These are phyloP conservation scores for Melieria omissa DNA, from an alignment of 2,888 invertebrate genomes.

Conservation along the genomic window DNA sequence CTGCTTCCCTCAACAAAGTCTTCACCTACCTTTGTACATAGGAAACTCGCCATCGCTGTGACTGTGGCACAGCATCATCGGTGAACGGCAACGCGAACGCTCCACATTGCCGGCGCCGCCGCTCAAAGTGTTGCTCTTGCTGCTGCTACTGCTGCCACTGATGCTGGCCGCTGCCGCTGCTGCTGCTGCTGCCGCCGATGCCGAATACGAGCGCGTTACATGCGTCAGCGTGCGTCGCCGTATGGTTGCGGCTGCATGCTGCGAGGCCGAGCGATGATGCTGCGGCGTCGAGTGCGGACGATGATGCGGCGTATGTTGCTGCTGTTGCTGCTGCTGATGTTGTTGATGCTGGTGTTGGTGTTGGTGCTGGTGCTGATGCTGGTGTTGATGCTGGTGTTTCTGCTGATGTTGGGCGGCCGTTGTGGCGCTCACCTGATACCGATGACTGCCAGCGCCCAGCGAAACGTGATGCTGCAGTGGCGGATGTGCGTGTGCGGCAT, in stretches of 20 bases:
- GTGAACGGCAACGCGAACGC: slow-evolving; percentile 74
- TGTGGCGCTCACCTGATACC: slow-evolving; percentile 44
- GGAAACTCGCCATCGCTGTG: slow-evolving; percentile 88
- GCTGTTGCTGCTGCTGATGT: slow-evolving; percentile 37
- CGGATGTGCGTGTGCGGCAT: slow-evolving; percentile 53
- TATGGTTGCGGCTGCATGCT: slow-evolving; percentile 55
- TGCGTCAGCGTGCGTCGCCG: slow-evolving; percentile 59
- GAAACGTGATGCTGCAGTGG: slow-evolving; percentile 62
- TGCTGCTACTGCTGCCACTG: slow-evolving; percentile 12
- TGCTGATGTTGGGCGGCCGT: slow-evolving; percentile 41
- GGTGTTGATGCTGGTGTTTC: slow-evolving; percentile 42
- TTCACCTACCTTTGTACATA: slow-evolving; percentile 78
- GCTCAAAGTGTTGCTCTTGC: slow-evolving; percentile 47
- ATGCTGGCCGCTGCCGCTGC: slow-evolving; percentile 21
- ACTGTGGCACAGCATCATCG: slow-evolving; percentile 87
- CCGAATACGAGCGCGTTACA: slow-evolving; percentile 61
- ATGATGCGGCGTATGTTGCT: slow-evolving; percentile 35
- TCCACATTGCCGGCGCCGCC: slow-evolving; percentile 46
- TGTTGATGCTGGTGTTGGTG: slow-evolving; percentile 42
- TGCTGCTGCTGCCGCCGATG: slow-evolving; percentile 48
- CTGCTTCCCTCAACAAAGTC: too few relatives aligned
- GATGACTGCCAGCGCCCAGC: slow-evolving; percentile 68
- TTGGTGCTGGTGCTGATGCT: slow-evolving; percentile 31
- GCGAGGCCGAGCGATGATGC: slow-evolving; percentile 42
- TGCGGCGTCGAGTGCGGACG: slow-evolving; percentile 48